Evolutionary conservation across 2,888 invertebrate species (phyloP), one percentile per base, ranked within the genome.

Genomic region (Deilephila porcellus): DNA sequence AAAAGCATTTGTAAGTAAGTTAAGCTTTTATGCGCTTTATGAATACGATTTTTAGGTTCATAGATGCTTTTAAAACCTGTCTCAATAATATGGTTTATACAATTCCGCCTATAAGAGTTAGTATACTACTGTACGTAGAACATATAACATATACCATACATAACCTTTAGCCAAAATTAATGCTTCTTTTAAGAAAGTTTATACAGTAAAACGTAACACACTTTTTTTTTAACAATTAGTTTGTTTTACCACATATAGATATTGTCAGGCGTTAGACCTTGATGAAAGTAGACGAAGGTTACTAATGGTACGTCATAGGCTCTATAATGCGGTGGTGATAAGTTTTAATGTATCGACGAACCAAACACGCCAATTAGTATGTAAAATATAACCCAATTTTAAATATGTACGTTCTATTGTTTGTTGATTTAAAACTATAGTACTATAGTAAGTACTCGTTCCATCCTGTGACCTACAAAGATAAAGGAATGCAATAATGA

Each of bases 401-500:
- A 1, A 29, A 60, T 60, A 25, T 25, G 20, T 52, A 25, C 6
- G 52, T 67, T 25, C 25, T 52, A 67, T 52, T 52, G 25, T 67
- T 25, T 52, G 25, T 45, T 52, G 25, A 67, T 67, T 67, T 25
- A 52, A 67, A 67, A 52, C 45, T 67, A 67, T 60, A 1, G 25
- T 60, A 25, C 52, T 45, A 37, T 25, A 29, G 25, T 17, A 52
- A 67, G 52, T 45, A 71, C 76, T 81, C 80, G 82, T 81, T 83
- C 81, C 83, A 84, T 85, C 85, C 84, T 84, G 83, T 83, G 85
- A 74, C 81, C 86, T 79, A 86, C 78, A 82, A 78, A 84, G 84
- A 84, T 84, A 84, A 73, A 67, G 67, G 67, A 67, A 45, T 45
- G 56, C 73, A 67, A 60, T 67, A 53, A 78, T 79, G 79, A 76